These are phyloP conservation scores for Taxidea taxus DNA, from an alignment of 2,113 vertebrate species.

Conservation along the genomic window DNA sequence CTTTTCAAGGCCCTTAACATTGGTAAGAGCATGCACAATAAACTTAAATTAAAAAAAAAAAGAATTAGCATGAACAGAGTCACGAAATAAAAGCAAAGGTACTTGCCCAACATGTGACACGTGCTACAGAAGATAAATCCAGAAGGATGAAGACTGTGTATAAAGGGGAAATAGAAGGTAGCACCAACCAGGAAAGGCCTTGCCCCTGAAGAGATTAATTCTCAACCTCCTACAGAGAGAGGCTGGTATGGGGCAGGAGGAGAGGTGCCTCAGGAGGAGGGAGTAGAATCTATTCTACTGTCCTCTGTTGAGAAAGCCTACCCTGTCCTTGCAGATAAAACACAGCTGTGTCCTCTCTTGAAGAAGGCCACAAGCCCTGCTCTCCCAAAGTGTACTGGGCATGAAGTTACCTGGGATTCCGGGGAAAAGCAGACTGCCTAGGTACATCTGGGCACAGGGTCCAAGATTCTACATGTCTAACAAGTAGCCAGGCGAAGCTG, in stretches of 20 bases:
- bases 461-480: neutral
- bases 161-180: neutral
- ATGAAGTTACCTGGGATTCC: neutral
- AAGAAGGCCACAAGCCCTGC: neutral
- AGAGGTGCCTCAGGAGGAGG: neutral
- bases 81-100: neutral
- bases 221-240: neutral
- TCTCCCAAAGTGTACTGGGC: neutral
- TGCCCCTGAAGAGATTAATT: neutral
- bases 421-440: neutral
- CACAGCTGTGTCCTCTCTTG: neutral
- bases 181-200: neutral
- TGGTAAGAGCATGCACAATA: neutral
- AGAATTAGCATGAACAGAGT: neutral
- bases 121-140: accelerated
- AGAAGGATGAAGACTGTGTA: neutral
- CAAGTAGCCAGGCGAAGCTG: neutral
- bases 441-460: neutral
- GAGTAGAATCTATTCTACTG: too few relatives aligned
- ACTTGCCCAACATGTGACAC: neutral
- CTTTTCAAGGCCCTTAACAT: neutral
- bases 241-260: accelerated
- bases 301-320: neutral
- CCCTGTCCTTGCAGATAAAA: neutral
- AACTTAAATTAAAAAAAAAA: neutral